Evolutionary conservation across 2,113 vertebrate genomes (phyloP).

Genomic region (Merops nubicus): DNA sequence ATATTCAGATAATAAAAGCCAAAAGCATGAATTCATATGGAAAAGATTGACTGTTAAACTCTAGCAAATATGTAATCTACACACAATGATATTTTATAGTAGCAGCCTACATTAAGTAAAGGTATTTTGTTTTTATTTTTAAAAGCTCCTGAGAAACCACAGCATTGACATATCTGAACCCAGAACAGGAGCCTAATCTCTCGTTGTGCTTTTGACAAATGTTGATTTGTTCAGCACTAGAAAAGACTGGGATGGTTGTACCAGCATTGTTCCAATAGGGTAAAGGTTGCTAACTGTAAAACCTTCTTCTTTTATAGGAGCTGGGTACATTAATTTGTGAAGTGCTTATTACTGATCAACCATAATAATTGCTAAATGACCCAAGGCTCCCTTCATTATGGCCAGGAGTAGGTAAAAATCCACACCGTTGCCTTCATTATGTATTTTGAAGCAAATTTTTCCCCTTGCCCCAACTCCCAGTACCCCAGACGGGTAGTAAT

Average conservation of each 20-base stretch:
- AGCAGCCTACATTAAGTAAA: background rate
- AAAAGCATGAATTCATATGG: constrained; percentile 53
- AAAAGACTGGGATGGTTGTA: background rate
- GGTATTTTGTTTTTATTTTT: constrained; percentile 49
- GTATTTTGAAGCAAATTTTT: background rate
- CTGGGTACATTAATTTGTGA: background rate
- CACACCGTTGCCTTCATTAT: background rate
- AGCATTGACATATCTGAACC: background rate
- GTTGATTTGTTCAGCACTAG: background rate
- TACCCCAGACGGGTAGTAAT: background rate
- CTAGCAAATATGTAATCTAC: constrained; percentile 42
- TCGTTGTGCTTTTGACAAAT: background rate
- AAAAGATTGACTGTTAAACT: constrained; percentile 57
- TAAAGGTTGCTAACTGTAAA: background rate
- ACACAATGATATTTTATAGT: constrained; percentile 41
- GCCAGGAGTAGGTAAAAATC: background rate
- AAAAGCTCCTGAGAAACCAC: constrained; percentile 38
- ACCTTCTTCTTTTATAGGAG: background rate
- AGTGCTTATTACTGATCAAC: background rate
- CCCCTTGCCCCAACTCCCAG: background rate
- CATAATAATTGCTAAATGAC: background rate
- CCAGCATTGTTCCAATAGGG: background rate
- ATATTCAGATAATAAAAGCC: constrained; percentile 64
- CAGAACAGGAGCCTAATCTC: background rate
- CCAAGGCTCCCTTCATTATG: background rate